phyloP scores from a whole-genome alignment of 2,113 vertebrate genomes.

The Galemys pyrenaicus region DNA sequence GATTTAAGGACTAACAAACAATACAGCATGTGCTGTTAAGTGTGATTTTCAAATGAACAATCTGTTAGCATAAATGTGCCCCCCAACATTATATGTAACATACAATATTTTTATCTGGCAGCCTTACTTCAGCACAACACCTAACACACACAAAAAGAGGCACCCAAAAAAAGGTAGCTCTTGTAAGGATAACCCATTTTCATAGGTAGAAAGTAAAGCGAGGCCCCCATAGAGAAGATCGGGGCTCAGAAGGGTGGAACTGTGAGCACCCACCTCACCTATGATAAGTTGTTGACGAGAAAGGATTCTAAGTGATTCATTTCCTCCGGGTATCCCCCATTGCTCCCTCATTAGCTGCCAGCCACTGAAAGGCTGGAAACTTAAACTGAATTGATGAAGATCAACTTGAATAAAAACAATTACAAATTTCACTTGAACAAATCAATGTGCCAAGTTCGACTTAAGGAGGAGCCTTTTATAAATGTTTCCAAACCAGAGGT shows the following conservation, averaged over 20 bases:
- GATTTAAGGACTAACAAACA: neutral
- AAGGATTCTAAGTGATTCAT: neutral
- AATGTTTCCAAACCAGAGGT: neutral
- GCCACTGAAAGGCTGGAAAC: neutral
- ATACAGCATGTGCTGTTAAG: neutral
- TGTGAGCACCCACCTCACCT: neutral
- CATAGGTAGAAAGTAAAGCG: neutral
- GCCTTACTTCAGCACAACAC: neutral
- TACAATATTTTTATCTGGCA: neutral
- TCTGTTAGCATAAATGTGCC: neutral
- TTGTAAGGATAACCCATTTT: neutral
- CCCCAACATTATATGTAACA: neutral
- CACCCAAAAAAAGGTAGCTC: neutral
- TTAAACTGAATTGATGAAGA: conserved; percentile 24
- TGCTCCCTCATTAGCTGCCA: neutral
- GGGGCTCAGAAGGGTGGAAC: neutral
- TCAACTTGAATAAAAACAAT: conserved; percentile 13
- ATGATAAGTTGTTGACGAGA: neutral
- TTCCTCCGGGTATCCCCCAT: neutral
- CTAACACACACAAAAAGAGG: neutral
- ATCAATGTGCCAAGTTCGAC: neutral
- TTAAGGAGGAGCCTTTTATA: neutral
- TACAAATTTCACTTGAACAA: neutral
- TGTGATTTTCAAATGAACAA: conserved; percentile 32
- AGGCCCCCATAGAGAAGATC: neutral